phyloP scores from a whole-genome alignment of 1,140 invertebrate genomes.

The Leptonema lineaticorne region DNA sequence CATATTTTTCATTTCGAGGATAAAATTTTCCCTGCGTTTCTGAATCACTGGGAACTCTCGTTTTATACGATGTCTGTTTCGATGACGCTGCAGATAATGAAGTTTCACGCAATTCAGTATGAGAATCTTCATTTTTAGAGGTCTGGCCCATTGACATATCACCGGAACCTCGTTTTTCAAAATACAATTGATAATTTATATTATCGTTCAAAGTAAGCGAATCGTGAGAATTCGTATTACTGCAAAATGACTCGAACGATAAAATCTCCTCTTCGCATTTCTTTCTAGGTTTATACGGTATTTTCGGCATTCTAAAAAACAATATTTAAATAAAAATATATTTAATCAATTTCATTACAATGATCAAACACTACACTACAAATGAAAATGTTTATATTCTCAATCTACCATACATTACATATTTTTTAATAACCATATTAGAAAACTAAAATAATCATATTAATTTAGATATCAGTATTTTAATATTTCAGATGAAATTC shows the following conservation, averaged over 20 bases:
- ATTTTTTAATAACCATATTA: no score
- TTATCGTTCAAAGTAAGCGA: slow-evolving; percentile 55
- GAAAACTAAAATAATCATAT: no score
- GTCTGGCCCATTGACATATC: slow-evolving; percentile 50
- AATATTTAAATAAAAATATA: slow-evolving; percentile 6
- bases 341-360: no score
- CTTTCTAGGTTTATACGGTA: slow-evolving; percentile 53
- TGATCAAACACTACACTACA: no score
- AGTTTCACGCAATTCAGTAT: slow-evolving; percentile 49
- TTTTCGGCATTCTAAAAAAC: slow-evolving; percentile 51
- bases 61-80: slow-evolving; percentile 20
- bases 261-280: slow-evolving; percentile 56
- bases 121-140: slow-evolving; percentile 44
- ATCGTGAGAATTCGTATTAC: slow-evolving; percentile 50
- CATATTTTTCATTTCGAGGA: slow-evolving; percentile 37
- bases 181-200: slow-evolving; percentile 55
- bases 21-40: slow-evolving; percentile 46
- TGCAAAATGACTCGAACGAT: slow-evolving; percentile 60
- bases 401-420: no score
- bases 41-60: slow-evolving; percentile 41
- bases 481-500: no score
- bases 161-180: slow-evolving; percentile 48
- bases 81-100: slow-evolving; percentile 48
- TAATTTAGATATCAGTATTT: no score
- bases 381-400: no score